Base-by-base conservation (phyloP, 1,140 invertebrate genomes). In the Hylaeus anthracinus region DNA sequence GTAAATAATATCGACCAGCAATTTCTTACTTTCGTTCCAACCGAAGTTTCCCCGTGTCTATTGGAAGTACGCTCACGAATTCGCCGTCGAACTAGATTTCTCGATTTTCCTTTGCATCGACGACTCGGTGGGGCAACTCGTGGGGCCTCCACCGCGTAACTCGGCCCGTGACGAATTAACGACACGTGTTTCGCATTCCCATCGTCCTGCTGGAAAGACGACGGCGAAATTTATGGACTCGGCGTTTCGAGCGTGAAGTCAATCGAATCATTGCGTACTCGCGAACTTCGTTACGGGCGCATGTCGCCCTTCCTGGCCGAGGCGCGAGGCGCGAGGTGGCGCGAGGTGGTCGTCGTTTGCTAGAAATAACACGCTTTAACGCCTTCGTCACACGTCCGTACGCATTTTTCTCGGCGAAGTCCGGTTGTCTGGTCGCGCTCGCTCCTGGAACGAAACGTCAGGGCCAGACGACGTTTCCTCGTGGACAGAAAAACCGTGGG, bases 171-270 rank as follows among this genome's bases (percentile, higher is more conserved):
- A 73, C 77, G 58, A 79, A 79, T 79, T 79, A 79, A 73, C 77
- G 64, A 73, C 61, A 79, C 77, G 77, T 79, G 77, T 79, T 73
- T 66, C 61, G 77, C 77, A 79, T 79, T 79, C 77, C 39, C 53
- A 65, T 58, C 71, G 70, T 26, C 10, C 2, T 14, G 39, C n/a
- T 73, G 26, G 39, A 51, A 67, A 75, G 37, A 58, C 45, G 43
- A 53, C 15, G 51, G 41, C 43, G 8, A 43, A 64, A 58, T 74
- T 66, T 61, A 67, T 53, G 53, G 39, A 26, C 39, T 72, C 26
- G 3, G 39, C 15, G 37, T 69, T 69, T 45, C 58, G 43, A 39
- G 41, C 15, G 37, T 15, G 56, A 60, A 53, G 53, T 75, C 72
- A 43, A 51, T 75, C 43, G 75, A 79, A 73, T 80, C 64, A 15